Evolutionary conservation across 1,140 invertebrate species (phyloP), one percentile per base, ranked within the genome.

Genomic region (Coptotermes formosanus): DNA sequence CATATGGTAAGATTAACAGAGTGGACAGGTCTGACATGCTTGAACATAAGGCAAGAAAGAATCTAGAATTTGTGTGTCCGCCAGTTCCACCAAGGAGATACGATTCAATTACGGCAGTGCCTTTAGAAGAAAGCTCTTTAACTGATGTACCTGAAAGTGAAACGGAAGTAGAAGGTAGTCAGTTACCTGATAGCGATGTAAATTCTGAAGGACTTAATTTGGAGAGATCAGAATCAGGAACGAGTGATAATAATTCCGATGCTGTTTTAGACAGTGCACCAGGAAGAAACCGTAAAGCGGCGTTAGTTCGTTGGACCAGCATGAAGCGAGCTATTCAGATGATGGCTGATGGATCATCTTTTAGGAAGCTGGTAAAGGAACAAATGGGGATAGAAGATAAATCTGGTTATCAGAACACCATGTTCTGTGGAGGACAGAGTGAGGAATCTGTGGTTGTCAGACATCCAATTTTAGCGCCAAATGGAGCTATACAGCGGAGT

Each of bases 41-140:
- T 21, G 48, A 59, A 48, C 21, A 59, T 14, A n/a, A 38, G n/a
- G 88, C 89, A 85, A 82, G 85, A n/a, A 90, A 91, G 87, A 90
- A 90, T 48, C 90, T 91, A n/a, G 88, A 90, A 21, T 84, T 87
- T 19, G 4, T 85, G 23, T 89, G 88, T 69, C 92, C 92, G 12
- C 92, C 92, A 21, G 88, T 90, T 38, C 92, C 92, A 11, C 92
- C 92, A 7, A 90, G 89, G 52, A 89, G 92, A 85, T 91, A 91
- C 69, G 92, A 93, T 87, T 92, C 92, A 0, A 91, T 91, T 75
- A 89, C 75, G 30, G 25, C 12, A 55, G 19, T 55, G 21, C 7
- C 52, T 21, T 2, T n/a, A 12, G 64, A 75, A 30, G n/a, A 9
- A 75, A 75, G 14, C n/a, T 75, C 25, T 75, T 2, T 75, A 30